Conservation (phyloP, 2,888 invertebrate species). For the Camponotus fellah region DNA sequence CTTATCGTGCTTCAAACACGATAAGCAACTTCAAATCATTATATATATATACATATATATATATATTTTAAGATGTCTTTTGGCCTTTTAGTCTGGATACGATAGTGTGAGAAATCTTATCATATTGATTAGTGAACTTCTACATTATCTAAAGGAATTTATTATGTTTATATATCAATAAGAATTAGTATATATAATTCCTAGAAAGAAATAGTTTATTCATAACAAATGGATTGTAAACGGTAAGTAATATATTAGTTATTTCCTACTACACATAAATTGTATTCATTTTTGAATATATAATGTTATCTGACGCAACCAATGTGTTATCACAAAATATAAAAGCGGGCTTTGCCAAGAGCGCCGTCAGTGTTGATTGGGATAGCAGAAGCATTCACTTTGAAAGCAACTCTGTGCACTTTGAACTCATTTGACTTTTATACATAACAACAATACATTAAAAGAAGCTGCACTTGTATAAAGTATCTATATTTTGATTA, state of each 20-base stretch:
- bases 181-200: neutral
- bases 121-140: neutral
- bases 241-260: neutral
- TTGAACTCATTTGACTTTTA: neutral
- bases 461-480: neutral
- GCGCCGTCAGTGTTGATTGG: slow-evolving; percentile 75
- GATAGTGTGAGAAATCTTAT: neutral
- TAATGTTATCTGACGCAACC: slow-evolving; percentile 81
- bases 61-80: too few species aligned
- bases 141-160: neutral
- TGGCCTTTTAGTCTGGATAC: too few species aligned
- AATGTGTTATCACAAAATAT: slow-evolving; percentile 80
- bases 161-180: neutral
- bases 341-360: slow-evolving; percentile 78
- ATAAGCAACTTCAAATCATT: too few species aligned
- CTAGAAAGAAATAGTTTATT: neutral
- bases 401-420: slow-evolving; percentile 33
- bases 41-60: too few species aligned
- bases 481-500: neutral
- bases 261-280: slow-evolving; percentile 16
- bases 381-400: slow-evolving; percentile 54
- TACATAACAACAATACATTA: neutral
- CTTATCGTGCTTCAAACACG: too few species aligned
- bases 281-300: slow-evolving; percentile 58
- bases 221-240: neutral